Percentiles rank a stretch among this genome's conserved stretches.
phyloP scores from a whole-genome alignment of 2,113 vertebrate genomes.

The Dunckerocampus dactyliophorus region DNA sequence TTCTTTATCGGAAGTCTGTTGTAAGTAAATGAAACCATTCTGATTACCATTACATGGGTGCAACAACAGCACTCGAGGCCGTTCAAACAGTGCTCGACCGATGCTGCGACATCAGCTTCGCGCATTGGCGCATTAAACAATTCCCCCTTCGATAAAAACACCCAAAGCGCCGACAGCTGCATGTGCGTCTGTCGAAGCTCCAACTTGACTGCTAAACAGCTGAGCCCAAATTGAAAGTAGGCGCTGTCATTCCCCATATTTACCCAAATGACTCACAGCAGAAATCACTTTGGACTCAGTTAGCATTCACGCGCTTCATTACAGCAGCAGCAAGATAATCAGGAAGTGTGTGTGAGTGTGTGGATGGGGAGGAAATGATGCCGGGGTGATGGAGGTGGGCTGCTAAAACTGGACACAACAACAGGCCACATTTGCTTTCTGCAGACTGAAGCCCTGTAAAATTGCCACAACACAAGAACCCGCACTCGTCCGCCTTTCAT shows the following conservation, averaged over 20 bases:
- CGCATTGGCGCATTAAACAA: constrained; percentile 38
- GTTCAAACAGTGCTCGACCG: constrained; percentile 36
- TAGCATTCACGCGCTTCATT: constrained; percentile 51
- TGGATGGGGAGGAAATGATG: constrained; percentile 12
- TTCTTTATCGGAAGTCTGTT: too few species aligned
- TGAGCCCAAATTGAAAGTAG: constrained; percentile 66
- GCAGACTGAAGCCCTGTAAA: too few species aligned
- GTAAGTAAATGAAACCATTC: too few species aligned
- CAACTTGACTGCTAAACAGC: constrained; percentile 65
- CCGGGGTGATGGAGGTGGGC: constrained; percentile 1
- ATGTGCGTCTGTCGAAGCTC: constrained; percentile 34
- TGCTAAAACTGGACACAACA: constrained; percentile 13
- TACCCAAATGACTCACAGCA: constrained; percentile 58
- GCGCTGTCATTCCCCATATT: constrained; percentile 60
- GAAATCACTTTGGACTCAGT: constrained; percentile 59
- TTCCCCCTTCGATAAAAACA: constrained; percentile 18
- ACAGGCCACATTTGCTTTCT: neutral
- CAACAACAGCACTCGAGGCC: constrained; percentile 51
- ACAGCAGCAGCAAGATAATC: constrained; percentile 51
- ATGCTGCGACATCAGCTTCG: constrained; percentile 41
- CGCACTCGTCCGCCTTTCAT: too few species aligned
- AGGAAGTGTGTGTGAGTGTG: constrained; percentile 17
- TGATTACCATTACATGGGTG: constrained; percentile 8
- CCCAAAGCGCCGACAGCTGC: constrained; percentile 49
- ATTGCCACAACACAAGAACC: too few species aligned